Percentiles rank a stretch among this genome's conserved stretches.
Evolutionary conservation across 2,888 invertebrate species (phyloP).

Genomic region (Monochamus alternatus): DNA sequence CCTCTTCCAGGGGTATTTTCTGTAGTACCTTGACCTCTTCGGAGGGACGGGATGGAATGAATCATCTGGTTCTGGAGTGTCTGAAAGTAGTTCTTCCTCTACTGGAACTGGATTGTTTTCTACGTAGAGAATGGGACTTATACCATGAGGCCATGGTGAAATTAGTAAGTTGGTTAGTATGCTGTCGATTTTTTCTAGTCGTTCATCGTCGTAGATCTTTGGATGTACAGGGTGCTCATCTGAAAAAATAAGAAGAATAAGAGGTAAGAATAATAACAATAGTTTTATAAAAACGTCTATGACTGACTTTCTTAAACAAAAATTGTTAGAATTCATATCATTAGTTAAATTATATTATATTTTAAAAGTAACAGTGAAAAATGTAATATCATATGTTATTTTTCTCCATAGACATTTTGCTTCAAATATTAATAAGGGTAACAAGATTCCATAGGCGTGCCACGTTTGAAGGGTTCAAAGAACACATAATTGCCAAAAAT

Average conservation of each 20-base stretch:
- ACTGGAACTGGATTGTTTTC: slow-evolving; percentile 52
- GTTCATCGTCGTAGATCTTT: slow-evolving; percentile 27
- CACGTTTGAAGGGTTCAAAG: too few relatives aligned
- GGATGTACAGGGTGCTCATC: slow-evolving; percentile 1
- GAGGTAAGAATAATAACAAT: too few relatives aligned
- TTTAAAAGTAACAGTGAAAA: too few relatives aligned
- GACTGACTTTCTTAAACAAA: too few relatives aligned
- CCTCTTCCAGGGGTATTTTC: slow-evolving; percentile 78
- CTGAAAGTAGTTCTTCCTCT: slow-evolving; percentile 1
- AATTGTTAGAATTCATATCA: too few relatives aligned
- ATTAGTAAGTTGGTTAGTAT: slow-evolving; percentile 58
- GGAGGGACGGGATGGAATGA: slow-evolving; percentile 48
- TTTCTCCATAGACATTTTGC: too few relatives aligned
- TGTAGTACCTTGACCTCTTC: slow-evolving; percentile 75
- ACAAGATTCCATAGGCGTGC: too few relatives aligned
- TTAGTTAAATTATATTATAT: too few relatives aligned
- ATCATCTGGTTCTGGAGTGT: neutral
- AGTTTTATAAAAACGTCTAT: too few relatives aligned
- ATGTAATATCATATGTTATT: too few relatives aligned
- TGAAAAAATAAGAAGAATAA: neutral
- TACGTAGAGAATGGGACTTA: slow-evolving; percentile 67
- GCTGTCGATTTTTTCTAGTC: slow-evolving; percentile 51
- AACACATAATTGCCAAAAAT: too few relatives aligned
- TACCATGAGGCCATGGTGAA: slow-evolving; percentile 64
- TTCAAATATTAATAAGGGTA: too few relatives aligned